Percentiles rank a stretch among this genome's conserved stretches.
Evolutionary conservation across 53 echinoderm and acorn worm genomes (phyloP).

Genomic region (Paracentrotus lividus): DNA sequence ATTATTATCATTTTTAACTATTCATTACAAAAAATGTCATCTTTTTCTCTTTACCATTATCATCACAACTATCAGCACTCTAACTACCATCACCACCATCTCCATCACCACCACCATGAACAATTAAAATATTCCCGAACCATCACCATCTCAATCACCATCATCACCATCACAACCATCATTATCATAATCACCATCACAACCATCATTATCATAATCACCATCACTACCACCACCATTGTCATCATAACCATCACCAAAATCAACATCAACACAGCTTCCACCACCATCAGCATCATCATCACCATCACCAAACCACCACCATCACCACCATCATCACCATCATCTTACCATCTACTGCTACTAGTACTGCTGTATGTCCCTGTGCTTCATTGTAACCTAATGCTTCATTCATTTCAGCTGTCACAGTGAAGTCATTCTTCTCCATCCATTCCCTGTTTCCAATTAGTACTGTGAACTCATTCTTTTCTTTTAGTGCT

Average conservation of each 20-base stretch:
- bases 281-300: neutral
- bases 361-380: conserved; percentile 93
- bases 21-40: no score
- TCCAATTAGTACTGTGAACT: conserved; percentile 88
- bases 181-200: neutral
- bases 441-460: conserved; percentile 92
- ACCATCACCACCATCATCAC: no score
- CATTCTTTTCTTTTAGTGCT: neutral
- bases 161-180: conserved; percentile 1
- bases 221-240: neutral
- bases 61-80: neutral
- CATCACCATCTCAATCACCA: neutral
- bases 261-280: neutral
- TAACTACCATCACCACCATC: neutral
- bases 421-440: conserved; percentile 79
- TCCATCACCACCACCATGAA: neutral
- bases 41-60: neutral
- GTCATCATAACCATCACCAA: neutral
- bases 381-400: conserved; percentile 80
- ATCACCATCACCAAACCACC: neutral
- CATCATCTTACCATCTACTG: conserved; percentile 88
- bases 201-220: neutral
- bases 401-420: conserved; percentile 87
- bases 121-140: neutral
- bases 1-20: no score